These are phyloP conservation scores for Syndactyla subalaris DNA, from an alignment of 2,797 vertebrate genomes.

Conservation along the genomic window DNA sequence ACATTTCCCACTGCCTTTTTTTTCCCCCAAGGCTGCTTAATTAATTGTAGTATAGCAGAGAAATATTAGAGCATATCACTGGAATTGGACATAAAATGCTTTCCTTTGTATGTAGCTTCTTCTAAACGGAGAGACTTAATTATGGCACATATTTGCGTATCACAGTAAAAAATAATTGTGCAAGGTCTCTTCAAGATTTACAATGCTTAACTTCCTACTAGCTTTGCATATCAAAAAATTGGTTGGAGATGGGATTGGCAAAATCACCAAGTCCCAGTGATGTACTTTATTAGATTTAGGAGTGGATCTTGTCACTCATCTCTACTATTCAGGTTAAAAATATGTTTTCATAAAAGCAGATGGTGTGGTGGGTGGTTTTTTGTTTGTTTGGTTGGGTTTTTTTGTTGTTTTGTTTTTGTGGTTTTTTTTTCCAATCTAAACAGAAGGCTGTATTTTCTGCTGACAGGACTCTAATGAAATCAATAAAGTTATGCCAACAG, in stretches of 20 bases:
- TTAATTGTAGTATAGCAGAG: not conserved
- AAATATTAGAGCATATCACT: not conserved
- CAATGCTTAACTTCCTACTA: not conserved
- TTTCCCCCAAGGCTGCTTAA: not conserved
- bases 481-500: not conserved
- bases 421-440: not conserved
- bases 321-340: not conserved
- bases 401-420: too few relatives aligned
- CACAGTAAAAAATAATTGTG: not conserved
- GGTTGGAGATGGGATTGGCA: not conserved
- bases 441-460: not conserved
- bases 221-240: not conserved
- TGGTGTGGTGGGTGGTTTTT: not conserved
- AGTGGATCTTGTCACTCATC: not conserved
- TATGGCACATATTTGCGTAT: not conserved
- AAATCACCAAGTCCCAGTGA: not conserved
- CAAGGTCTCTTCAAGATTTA: not conserved
- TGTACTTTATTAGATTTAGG: not conserved
- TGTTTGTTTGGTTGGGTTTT: too few relatives aligned
- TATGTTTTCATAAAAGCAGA: slow-evolving; percentile 25
- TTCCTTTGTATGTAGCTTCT: not conserved
- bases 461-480: not conserved
- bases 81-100: not conserved
- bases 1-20: not conserved
- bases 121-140: not conserved